A percentile compares a stretch with the other conserved stretches of the same genome.
phyloP scores from a whole-genome alignment of 2,113 vertebrate species.

The Rattus norvegicus region GRCr8 NC_086037.1:65397501-65398000 shows the following conservation, averaged over 20 bases:
- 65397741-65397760: slow-evolving; percentile 89
- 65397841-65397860: slow-evolving; percentile 88
- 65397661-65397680: neutral
- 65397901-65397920: slow-evolving; percentile 68
- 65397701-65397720: slow-evolving; percentile 63
- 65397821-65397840: slow-evolving; percentile 88
- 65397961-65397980: neutral
- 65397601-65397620: neutral
- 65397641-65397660: neutral
- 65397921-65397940: neutral
- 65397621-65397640: neutral
- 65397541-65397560: neutral
- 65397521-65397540: neutral
- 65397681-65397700: neutral
- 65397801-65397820: slow-evolving; percentile 91
- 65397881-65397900: slow-evolving; percentile 79
- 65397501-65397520: neutral
- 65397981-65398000: neutral
- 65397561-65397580: neutral
- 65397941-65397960: neutral
- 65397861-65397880: slow-evolving; percentile 87
- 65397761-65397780: slow-evolving; percentile 91
- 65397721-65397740: slow-evolving; percentile 86
- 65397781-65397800: slow-evolving; percentile 92
- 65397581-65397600: neutral